These are phyloP conservation scores for Acronicta psi DNA, from an alignment of 2,888 invertebrate species.

Conservation along the genomic window DNA sequence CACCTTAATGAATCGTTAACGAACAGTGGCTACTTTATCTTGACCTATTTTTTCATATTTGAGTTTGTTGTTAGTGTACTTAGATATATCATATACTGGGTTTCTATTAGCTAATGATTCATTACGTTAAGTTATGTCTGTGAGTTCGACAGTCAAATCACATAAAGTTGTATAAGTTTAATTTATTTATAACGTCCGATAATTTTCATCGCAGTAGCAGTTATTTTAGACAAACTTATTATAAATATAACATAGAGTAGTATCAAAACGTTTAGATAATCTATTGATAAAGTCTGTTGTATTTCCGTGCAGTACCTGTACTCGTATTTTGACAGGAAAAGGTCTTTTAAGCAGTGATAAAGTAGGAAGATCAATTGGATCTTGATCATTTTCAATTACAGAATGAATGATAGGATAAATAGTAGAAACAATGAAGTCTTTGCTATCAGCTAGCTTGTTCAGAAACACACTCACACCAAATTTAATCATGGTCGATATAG, in stretches of 20 bases:
- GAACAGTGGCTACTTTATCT: too few species aligned
- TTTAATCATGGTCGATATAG: slow-evolving; percentile 6
- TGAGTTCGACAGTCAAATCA: too few species aligned
- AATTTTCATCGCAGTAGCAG: too few species aligned
- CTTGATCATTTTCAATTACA: background rate
- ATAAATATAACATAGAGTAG: slow-evolving; percentile 2
- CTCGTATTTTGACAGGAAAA: background rate
- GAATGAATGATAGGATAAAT: background rate
- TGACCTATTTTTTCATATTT: too few species aligned
- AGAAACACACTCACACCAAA: background rate
- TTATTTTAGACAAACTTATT: too few species aligned
- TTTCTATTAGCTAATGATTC: too few species aligned
- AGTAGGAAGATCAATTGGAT: background rate
- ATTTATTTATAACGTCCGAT: too few species aligned
- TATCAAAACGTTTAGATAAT: background rate
- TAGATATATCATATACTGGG: too few species aligned
- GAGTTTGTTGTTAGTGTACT: too few species aligned
- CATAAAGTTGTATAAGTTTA: too few species aligned
- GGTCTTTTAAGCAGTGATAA: background rate
- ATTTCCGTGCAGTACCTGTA: slow-evolving; percentile 15
- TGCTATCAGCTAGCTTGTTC: fast-evolving
- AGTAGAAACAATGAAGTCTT: background rate
- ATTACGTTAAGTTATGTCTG: too few species aligned
- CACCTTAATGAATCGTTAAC: too few species aligned
- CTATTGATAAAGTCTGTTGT: slow-evolving; percentile 3